A percentile compares a stretch with the other conserved stretches of the same genome.
These are phyloP conservation scores for Pavo muticus DNA, from an alignment of 2,113 vertebrate species.

Conservation along the genomic window DNA sequence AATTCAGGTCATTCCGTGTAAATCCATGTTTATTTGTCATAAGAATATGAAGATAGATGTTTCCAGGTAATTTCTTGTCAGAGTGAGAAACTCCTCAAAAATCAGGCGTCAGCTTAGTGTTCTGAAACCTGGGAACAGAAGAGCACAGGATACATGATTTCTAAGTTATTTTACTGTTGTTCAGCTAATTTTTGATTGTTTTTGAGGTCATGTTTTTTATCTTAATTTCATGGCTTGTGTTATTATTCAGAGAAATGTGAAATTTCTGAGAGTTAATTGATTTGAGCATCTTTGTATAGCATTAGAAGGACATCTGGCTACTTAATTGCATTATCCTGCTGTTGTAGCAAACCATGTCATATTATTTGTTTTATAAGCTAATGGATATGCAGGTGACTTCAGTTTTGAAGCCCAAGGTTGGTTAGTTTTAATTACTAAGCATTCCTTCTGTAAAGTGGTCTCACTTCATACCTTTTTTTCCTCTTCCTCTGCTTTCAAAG, in stretches of 20 bases:
- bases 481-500: neutral
- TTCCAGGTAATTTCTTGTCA: neutral
- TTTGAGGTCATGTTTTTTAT: neutral
- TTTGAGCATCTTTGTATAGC: neutral
- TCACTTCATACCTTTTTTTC: neutral
- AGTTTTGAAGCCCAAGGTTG: neutral
- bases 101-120: fast-evolving
- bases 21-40: neutral
- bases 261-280: neutral
- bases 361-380: neutral
- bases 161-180: neutral
- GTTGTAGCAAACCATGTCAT: fast-evolving
- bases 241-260: neutral
- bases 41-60: neutral
- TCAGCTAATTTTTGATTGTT: neutral
- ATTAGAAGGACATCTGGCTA: neutral
- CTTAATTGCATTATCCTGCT: neutral
- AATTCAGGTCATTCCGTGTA: neutral
- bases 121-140: neutral
- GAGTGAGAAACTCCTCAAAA: neutral
- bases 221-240: neutral
- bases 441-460: neutral
- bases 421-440: neutral
- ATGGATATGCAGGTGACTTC: neutral
- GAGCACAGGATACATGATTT: neutral